Evolutionary conservation across 2,888 invertebrate genomes (phyloP).

Genomic region (Caenorhabditis macrosperma): DNA sequence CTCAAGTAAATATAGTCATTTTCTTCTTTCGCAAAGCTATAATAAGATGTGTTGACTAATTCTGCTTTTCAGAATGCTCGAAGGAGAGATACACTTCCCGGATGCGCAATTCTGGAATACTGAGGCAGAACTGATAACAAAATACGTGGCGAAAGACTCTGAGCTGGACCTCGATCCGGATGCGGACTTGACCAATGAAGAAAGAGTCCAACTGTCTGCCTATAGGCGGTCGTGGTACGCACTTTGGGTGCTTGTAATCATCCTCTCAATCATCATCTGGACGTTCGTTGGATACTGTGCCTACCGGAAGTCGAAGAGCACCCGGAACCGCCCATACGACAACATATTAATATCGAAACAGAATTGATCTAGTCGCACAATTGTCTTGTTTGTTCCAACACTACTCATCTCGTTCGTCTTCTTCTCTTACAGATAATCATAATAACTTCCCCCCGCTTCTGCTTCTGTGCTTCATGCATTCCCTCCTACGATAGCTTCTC

Average conservation of each 20-base stretch:
- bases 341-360: constrained; percentile 69
- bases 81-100: constrained; percentile 77
- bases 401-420: neutral
- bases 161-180: constrained; percentile 66
- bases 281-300: constrained; percentile 72
- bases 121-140: constrained; percentile 71
- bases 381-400: neutral
- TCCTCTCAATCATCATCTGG: constrained; percentile 78
- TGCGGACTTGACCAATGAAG: constrained; percentile 74
- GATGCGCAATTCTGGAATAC: constrained; percentile 79
- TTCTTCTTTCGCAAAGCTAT: neutral
- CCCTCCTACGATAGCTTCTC: constrained; percentile 10
- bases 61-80: constrained; percentile 67
- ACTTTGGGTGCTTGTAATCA: constrained; percentile 78
- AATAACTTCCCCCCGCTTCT: neutral
- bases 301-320: constrained; percentile 68
- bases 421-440: neutral
- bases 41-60: constrained; percentile 20
- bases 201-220: constrained; percentile 75
- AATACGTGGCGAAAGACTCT: constrained; percentile 64
- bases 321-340: constrained; percentile 74
- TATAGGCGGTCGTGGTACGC: constrained; percentile 79
- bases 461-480: constrained; percentile 28
- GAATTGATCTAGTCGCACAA: neutral
- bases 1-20: constrained; percentile 67